Evolutionary conservation across 2,797 vertebrate genomes (phyloP).

Genomic region (Rhodeus uyekii): DNA sequence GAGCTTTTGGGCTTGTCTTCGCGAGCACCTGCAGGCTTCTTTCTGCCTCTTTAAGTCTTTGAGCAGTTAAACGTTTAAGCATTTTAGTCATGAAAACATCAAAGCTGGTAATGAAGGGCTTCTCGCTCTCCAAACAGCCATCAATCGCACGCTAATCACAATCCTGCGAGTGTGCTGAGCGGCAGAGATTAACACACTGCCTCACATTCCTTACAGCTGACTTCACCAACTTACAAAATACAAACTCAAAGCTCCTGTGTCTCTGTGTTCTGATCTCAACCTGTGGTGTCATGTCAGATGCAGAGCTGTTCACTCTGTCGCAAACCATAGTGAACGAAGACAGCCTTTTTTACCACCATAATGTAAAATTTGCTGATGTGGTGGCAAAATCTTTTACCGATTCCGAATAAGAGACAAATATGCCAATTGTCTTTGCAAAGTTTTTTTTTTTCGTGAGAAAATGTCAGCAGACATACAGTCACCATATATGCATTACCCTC

Average conservation of each 20-base stretch:
- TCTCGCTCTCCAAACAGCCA: slow-evolving; percentile 68
- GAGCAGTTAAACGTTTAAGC: slow-evolving; percentile 60
- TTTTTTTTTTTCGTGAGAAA: no score
- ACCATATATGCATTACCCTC: no score
- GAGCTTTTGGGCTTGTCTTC: slow-evolving; percentile 26
- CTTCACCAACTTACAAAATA: slow-evolving; percentile 71
- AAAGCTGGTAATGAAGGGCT: slow-evolving; percentile 67
- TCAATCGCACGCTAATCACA: slow-evolving; percentile 72
- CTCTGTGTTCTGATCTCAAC: not conserved
- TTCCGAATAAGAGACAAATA: no score
- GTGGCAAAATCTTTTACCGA: no score
- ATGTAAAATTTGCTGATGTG: no score
- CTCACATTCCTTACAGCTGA: slow-evolving; percentile 75
- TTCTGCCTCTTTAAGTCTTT: slow-evolving; percentile 45
- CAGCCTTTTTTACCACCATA: no score
- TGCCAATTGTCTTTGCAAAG: no score
- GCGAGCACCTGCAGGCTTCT: slow-evolving; percentile 28
- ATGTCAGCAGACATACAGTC: no score
- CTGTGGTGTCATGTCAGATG: not conserved
- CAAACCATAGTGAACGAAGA: no score
- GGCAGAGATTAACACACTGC: slow-evolving; percentile 70
- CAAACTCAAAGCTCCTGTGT: slow-evolving; percentile 53
- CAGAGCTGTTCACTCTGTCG: not conserved
- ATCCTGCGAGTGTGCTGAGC: slow-evolving; percentile 55
- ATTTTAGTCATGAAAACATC: slow-evolving; percentile 69